Percentiles rank a stretch among this genome's conserved stretches.
These are phyloP conservation scores for Neodiprion pinetum DNA, from an alignment of 1,140 invertebrate genomes.

Conservation along the genomic window DNA sequence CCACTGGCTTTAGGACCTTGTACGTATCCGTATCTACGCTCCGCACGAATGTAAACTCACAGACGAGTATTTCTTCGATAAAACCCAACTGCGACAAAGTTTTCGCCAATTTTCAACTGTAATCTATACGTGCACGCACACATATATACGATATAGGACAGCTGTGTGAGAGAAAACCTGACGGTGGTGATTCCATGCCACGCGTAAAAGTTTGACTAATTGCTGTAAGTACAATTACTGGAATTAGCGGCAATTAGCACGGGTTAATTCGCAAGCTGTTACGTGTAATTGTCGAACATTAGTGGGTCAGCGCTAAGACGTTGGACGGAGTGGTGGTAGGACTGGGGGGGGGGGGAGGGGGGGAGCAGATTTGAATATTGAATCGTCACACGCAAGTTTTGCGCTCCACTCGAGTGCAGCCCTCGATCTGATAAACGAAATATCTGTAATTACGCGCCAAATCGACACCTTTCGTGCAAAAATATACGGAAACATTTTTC, in stretches of 20 bases:
- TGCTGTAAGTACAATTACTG: slow-evolving; percentile 47
- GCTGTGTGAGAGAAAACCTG: neutral
- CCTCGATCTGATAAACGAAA: no score
- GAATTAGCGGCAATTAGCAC: slow-evolving; percentile 52
- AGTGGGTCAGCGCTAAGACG: slow-evolving; percentile 40
- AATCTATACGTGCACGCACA: no score
- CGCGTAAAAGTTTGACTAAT: slow-evolving; percentile 49
- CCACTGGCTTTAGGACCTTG: neutral
- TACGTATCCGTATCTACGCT: no score
- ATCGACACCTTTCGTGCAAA: no score
- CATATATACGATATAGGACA: no score
- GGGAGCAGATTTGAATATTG: neutral
- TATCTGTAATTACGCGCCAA: no score
- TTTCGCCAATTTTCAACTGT: neutral
- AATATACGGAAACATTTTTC: no score
- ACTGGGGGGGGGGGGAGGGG: no score
- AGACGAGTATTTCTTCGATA: neutral
- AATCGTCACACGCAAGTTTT: neutral
- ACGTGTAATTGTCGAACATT: slow-evolving; percentile 49
- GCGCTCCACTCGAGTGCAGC: neutral
- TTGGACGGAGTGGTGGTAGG: neutral
- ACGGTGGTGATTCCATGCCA: slow-evolving; percentile 23
- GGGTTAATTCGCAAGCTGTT: slow-evolving; percentile 52
- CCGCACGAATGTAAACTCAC: no score
- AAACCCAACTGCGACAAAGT: slow-evolving; percentile 5